Evolutionary conservation across 1,140 invertebrate genomes (phyloP), one percentile per base, ranked within the genome.

Genomic region (Ctenoplectra terminalis): DNA sequence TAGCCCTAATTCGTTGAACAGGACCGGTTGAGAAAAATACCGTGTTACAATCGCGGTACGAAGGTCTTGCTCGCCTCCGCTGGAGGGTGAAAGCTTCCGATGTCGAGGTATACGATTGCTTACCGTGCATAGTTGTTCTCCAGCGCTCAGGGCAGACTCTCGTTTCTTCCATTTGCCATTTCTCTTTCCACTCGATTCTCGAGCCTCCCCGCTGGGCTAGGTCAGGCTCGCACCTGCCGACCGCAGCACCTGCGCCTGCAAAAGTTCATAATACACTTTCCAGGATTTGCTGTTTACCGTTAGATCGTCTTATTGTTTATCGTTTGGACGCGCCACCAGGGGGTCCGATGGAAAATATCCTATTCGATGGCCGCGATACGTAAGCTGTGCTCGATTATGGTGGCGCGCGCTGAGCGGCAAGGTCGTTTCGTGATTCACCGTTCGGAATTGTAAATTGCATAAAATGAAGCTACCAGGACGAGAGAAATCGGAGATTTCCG

Each of bases 251-350:
- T 81, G 80, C 54, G 50, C 73, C 73, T 82, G 80, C 66, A 82
- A 82, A 82, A 82, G 74, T 82, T 58, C 64, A 52, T 50, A 75
- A 78, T 77, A 70, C 74, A 60, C 74, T 82, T 82, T 77, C 74
- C 80, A 70, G 73, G 80, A 82, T 82, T 82, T 34, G 29, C 60
- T 48, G 60, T 60, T 64, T 74, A 81, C 78, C 78, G 78, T 75
- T 81, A 75, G 60, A 66, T 54, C 23, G 50, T 56, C 56, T 73
- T 73, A 80, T 80, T 80, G 77, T 80, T 80, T 73, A 80, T 63
- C 56, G 34, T 31, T 31, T 0, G n/a, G 13, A 72, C 1, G 23
- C 4, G 20, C 3, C 52, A 37, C 23, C 50, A 20, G 64, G 61
- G 13, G 63, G 37, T 40, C 75, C 7, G 29, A 13, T 26, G 20